Base-by-base conservation (phyloP, 2,888 invertebrate genomes). In the Lepidochrysops patricia region DNA sequence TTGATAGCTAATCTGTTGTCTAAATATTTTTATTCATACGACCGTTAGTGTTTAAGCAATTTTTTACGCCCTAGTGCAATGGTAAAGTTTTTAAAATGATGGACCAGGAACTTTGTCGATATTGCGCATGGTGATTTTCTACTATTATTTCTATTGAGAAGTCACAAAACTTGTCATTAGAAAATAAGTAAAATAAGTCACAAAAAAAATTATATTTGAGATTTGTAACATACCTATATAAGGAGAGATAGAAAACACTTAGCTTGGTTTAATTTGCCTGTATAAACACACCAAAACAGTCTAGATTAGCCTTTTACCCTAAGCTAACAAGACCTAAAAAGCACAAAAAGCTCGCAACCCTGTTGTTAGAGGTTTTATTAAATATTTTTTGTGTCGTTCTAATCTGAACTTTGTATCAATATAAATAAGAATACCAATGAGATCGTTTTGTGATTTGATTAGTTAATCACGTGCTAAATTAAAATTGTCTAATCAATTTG, bases 401-500 rank as follows among this genome's bases (percentile, higher is more conserved):
- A 26, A 54, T 29, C 19, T 32, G 12, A 54, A 32, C 19, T 32
- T 29, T 54, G 19, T 12, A 1, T 1, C 9, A 1, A 1, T 0
- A 29, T 4, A 1, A 3, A 54, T 54, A 54, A 29, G 15, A 19
- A 49, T 12, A 9, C 12, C 7, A 29, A 15, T 13, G 19, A 15
- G 6, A 52, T 15, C 27, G 26, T 19, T 43, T 2, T 27, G 15
- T 5, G 29, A 54, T 54, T 54, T 32, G 54, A 52, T 54, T 54
- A 54, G 29, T 13, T 52, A 52, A 52, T 54, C 32, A 54, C 32
- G 29, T 29, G 7, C 15, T 29, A 27, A 27, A 52, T 52, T 50
- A 52, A 52, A 52, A 52, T 32, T 32, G 54, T 54, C 54, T 54
- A 54, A 54, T 52, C 27, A 52, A 52, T 32, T 54, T 54, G 54